Percentiles rank a stretch among this genome's conserved stretches.
phyloP scores from a whole-genome alignment of 2,113 vertebrate species.

The Nothoprocta pentlandii region DNA sequence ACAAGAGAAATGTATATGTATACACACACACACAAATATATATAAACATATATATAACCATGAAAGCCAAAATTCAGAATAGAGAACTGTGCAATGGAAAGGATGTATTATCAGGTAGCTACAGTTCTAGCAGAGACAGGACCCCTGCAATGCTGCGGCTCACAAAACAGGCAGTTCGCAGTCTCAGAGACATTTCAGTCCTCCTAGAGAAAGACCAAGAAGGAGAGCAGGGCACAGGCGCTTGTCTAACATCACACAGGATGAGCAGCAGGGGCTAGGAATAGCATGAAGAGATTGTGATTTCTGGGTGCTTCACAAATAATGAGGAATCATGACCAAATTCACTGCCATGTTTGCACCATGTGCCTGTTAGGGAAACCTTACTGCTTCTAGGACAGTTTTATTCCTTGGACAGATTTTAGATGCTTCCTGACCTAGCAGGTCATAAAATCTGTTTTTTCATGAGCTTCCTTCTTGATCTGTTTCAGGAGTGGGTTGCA shows the following conservation, averaged over 20 bases:
- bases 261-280: not conserved
- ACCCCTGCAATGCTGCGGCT: not conserved
- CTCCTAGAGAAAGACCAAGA: not conserved
- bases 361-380: not conserved
- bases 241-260: not conserved
- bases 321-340: not conserved
- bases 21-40: not conserved
- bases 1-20: constrained; percentile 39
- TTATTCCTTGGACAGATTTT: not conserved
- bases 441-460: not conserved
- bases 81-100: constrained; percentile 12
- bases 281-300: not conserved
- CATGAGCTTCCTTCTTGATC: not conserved
- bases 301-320: not conserved
- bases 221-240: not conserved
- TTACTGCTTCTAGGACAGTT: not conserved
- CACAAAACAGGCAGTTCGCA: not conserved
- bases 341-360: not conserved
- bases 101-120: constrained; percentile 2
- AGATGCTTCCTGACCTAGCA: not conserved
- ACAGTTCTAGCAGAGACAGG: not conserved
- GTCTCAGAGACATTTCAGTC: not conserved
- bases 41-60: constrained; percentile 8
- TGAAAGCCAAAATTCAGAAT: not conserved
- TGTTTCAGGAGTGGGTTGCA: not conserved